Evolutionary conservation across 2,797 vertebrate species (phyloP).

Genomic region (Clarias fuscus): DNA sequence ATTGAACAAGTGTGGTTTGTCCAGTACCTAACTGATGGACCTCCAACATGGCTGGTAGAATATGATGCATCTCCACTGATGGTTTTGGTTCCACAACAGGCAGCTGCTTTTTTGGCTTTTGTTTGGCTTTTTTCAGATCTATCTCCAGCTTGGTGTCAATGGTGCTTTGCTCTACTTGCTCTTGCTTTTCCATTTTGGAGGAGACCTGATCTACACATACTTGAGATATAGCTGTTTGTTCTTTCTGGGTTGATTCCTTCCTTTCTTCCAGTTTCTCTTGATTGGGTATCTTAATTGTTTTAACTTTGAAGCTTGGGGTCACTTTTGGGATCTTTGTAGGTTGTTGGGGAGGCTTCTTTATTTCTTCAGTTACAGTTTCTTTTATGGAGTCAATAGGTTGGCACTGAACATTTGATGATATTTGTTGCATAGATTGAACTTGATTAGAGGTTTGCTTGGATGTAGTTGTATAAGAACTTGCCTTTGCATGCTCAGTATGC

Average conservation of each 20-base stretch:
- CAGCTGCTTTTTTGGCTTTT: constrained; percentile 61
- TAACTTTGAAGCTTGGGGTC: constrained; percentile 80
- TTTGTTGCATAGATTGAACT: constrained; percentile 37
- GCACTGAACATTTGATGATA: constrained; percentile 63
- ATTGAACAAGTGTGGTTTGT: constrained; percentile 63
- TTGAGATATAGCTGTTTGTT: constrained; percentile 53
- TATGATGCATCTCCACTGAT: constrained; percentile 54
- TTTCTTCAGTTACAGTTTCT: constrained; percentile 67
- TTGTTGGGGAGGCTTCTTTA: constrained; percentile 63
- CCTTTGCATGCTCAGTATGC: constrained; percentile 66
- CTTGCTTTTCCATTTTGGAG: constrained; percentile 60
- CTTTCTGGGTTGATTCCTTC: constrained; percentile 58
- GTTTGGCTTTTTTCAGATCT: constrained; percentile 62
- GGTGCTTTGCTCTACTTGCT: constrained; percentile 43
- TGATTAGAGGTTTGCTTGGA: constrained; percentile 66
- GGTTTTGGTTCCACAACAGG: constrained; percentile 58
- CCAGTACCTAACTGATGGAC: constrained; percentile 64
- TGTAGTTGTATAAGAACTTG: constrained; percentile 60
- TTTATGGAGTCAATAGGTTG: constrained; percentile 63
- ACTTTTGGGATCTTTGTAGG: constrained; percentile 75
- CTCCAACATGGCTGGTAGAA: constrained; percentile 57
- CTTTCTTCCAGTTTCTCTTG: constrained; percentile 64
- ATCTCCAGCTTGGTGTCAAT: constrained; percentile 62
- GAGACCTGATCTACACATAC: constrained; percentile 54
- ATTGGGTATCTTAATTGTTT: constrained; percentile 77